phyloP scores from a whole-genome alignment of 2,113 vertebrate genomes.

The Perca schrenkii region DNA sequence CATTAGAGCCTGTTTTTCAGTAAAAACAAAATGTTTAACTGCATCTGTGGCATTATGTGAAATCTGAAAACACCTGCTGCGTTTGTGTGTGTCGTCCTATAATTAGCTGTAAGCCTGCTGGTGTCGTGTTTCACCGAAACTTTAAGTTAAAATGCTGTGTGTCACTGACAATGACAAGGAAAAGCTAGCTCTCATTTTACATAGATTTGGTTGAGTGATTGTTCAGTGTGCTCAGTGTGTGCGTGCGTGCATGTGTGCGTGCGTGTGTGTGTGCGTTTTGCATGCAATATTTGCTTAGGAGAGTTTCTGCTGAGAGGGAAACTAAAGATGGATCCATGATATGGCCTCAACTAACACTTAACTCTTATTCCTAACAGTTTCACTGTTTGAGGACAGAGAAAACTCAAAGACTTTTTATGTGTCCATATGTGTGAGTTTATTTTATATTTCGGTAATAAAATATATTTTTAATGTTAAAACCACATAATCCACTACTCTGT shows the following conservation, averaged over 20 bases:
- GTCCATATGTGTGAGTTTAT: slow-evolving; percentile 7
- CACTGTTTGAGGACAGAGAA: slow-evolving; percentile 11
- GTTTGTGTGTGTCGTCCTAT: slow-evolving; percentile 9
- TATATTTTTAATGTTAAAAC: slow-evolving; percentile 20
- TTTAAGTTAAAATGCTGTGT: slow-evolving; percentile 43
- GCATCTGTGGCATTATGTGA: slow-evolving; percentile 12
- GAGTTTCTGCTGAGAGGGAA: slow-evolving; percentile 77
- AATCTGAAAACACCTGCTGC: slow-evolving; percentile 18
- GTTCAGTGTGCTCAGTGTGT: slow-evolving; percentile 33
- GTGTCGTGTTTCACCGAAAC: slow-evolving; percentile 74
- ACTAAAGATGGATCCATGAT: slow-evolving; percentile 58
- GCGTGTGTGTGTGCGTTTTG: slow-evolving; percentile 58
- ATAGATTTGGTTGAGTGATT: slow-evolving; percentile 71
- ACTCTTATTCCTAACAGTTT: slow-evolving; percentile 35
- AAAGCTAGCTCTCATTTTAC: slow-evolving; percentile 68
- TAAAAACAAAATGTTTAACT: slow-evolving; percentile 2
- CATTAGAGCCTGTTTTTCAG: neutral
- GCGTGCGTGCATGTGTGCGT: slow-evolving; percentile 8
- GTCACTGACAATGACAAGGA: slow-evolving; percentile 48
- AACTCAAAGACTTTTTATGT: neutral
- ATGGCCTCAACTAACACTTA: slow-evolving; percentile 26
- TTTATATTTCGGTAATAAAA: slow-evolving; percentile 17
- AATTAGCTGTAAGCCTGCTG: slow-evolving; percentile 17
- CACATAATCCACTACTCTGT: neutral
- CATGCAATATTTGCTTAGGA: slow-evolving; percentile 81